Evolutionary conservation across 2,888 invertebrate species (phyloP), one percentile per base, ranked within the genome.

Genomic region (Drosophila sordidapex): DNA sequence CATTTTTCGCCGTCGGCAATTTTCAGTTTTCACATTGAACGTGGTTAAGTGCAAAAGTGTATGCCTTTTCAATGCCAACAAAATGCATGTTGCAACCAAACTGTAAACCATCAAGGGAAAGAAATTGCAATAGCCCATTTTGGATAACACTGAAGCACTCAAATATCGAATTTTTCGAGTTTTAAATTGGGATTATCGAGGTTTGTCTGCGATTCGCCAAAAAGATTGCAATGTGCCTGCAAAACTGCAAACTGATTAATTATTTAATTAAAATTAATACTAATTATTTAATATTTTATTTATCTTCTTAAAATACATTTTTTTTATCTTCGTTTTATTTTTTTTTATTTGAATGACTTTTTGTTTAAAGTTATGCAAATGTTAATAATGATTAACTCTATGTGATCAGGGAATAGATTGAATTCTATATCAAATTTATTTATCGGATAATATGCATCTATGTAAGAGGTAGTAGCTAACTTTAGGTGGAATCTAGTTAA

Each of bases 1-100:
- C 8, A 25, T 70, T 53, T 53, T 64, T 71, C 35, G 69, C 86
- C 86, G 86, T 73, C 90, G 86, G 89, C 38, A 35, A 52, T 49
- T 18, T 52, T 36, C 21, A 33, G 21, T 53, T 27, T 40, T 46
- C 15, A 27, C 62, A n/a, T 40, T 36, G 7, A 36, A 25, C 25
- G 40, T 48, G 61, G 11, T 2, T 35, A 51, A 64, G 61, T 69
- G 71, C 31, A 48, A 40, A 25, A 36, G 53, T 61, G 52, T 3
- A 36, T 2, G 35, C 13, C 56, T 11, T 35, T 15, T 29, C 13
- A 38, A 66, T 35, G 43, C 25, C 35, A 49, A 0, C 21, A 35
- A 57, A 57, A 49, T 54, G 18, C 0, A 21, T n/a, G 11, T 25
- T 31, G 21, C 25, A 48, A 15, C 0, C 21, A 18, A 69, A 49